Evolutionary conservation across 2,888 invertebrate species (phyloP), one percentile per base, ranked within the genome.

Genomic region (Archips crataeganus): DNA sequence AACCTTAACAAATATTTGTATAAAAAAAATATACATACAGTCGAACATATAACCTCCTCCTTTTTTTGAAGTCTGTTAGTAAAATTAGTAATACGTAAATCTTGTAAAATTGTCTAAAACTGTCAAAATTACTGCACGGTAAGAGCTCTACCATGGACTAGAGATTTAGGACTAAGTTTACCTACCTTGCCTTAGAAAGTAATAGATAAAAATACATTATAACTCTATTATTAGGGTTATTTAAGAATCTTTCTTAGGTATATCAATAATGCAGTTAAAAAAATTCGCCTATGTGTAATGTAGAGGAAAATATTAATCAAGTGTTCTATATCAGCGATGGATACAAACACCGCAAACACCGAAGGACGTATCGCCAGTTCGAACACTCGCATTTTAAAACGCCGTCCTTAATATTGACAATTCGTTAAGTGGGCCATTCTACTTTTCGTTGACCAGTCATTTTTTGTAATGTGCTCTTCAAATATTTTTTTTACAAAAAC

Each of bases 321-420:
- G 6, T 23, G 6, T 36, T 60, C 13, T 36, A 9, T 36, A 8
- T 60, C 34, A 4, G 10, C 3, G 32, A 11, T 32, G 3, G 2
- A 32, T 9, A 10, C 8, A 15, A 6, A 54, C 6, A 47, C 6
- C 42, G 15, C 49, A 9, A 23, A 54, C 54, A 23, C 54, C 51
- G 51, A 10, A 32, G 23, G 10, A 32, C 32, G 11, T 32, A 57
- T 32, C 10, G 32, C 11, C 32, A 15, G 15, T 23, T 11, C 32
- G 11, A 32, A 2, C 32, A 54, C 15, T 45, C 62, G 23, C 60
- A 60, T 42, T 39, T 9, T 34, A 82, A 81, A 82, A 81, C 84
- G 82, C 80, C 76, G 75, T 79, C 76, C 80, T 79, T 83, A 86
- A 82, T 82, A 82, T 80, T 82, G 84, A 85, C 87, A 87, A 89